phyloP scores from a whole-genome alignment of 2,888 invertebrate species.

The Vesta saturnalis region DNA sequence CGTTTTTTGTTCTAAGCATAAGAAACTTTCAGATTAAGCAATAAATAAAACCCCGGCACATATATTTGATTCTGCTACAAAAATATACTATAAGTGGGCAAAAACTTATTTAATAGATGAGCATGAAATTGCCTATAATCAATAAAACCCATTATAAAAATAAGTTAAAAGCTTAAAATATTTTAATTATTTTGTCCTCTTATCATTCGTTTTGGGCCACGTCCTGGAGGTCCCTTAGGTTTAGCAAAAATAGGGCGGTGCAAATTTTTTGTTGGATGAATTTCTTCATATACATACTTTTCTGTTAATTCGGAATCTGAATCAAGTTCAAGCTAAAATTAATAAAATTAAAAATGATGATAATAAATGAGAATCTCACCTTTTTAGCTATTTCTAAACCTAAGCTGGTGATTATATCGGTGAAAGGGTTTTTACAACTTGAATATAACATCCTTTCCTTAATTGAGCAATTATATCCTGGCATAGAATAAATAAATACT shows the following conservation, averaged over 20 bases:
- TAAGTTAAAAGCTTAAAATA: neutral
- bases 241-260: slow-evolving; percentile 94
- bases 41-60: too few relatives aligned
- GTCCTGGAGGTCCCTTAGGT: slow-evolving; percentile 94
- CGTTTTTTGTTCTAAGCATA: too few relatives aligned
- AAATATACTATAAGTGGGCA: slow-evolving; percentile 12
- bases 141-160: slow-evolving; percentile 7
- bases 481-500: slow-evolving; percentile 99
- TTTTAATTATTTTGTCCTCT: slow-evolving; percentile 65
- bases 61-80: too few relatives aligned
- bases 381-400: slow-evolving; percentile 86
- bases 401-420: slow-evolving; percentile 82
- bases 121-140: neutral
- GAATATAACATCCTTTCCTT: slow-evolving; percentile 99
- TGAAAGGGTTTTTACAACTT: slow-evolving; percentile 93
- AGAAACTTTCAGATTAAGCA: too few relatives aligned
- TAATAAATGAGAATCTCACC: slow-evolving; percentile 65
- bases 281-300: slow-evolving; percentile 89
- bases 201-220: slow-evolving; percentile 91
- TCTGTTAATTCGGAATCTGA: slow-evolving; percentile 90
- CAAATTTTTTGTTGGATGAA: slow-evolving; percentile 91
- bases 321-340: slow-evolving; percentile 87
- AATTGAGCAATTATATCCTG: slow-evolving; percentile 94
- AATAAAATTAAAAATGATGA: slow-evolving; percentile 43
- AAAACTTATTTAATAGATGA: slow-evolving; percentile 9